phyloP scores from a whole-genome alignment of 1,140 invertebrate genomes.

The Drosophila tristis region DNA sequence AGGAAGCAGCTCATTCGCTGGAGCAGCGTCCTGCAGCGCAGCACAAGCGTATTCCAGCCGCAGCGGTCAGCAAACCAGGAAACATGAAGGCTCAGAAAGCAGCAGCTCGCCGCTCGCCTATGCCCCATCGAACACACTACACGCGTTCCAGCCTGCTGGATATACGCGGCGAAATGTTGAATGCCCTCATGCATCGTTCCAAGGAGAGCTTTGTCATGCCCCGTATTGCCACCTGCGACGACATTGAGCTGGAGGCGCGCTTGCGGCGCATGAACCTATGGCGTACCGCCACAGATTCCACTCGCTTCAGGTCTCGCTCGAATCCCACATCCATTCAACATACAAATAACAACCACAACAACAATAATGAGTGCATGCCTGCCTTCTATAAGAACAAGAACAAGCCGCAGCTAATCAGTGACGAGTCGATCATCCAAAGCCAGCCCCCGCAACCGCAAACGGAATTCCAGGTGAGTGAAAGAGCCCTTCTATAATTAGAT shows the following conservation, averaged over 20 bases:
- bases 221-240: slow-evolving; percentile 78
- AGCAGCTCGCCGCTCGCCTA: slow-evolving; percentile 2
- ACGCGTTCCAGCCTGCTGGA: slow-evolving; percentile 60
- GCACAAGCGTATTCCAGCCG: slow-evolving; percentile 17
- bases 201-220: slow-evolving; percentile 62
- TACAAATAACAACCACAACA: slow-evolving; percentile 18
- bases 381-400: slow-evolving; percentile 69
- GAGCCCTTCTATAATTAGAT: neutral
- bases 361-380: slow-evolving; percentile 64
- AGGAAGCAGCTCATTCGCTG: neutral
- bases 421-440: slow-evolving; percentile 78
- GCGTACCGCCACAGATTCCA: slow-evolving; percentile 40
- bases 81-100: slow-evolving; percentile 17
- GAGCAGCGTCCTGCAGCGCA: slow-evolving; percentile 4
- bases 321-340: neutral
- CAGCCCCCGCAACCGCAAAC: slow-evolving; percentile 72
- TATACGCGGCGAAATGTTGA: slow-evolving; percentile 69
- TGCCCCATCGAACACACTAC: slow-evolving; percentile 34
- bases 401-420: slow-evolving; percentile 63
- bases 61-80: slow-evolving; percentile 2
- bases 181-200: slow-evolving; percentile 47
- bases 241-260: slow-evolving; percentile 75
- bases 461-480: slow-evolving; percentile 70
- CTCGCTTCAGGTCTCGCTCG: slow-evolving; percentile 36
- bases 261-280: slow-evolving; percentile 76